phyloP scores from a whole-genome alignment of 2,888 invertebrate species.

The Prosopocoilus inquinatus region DNA sequence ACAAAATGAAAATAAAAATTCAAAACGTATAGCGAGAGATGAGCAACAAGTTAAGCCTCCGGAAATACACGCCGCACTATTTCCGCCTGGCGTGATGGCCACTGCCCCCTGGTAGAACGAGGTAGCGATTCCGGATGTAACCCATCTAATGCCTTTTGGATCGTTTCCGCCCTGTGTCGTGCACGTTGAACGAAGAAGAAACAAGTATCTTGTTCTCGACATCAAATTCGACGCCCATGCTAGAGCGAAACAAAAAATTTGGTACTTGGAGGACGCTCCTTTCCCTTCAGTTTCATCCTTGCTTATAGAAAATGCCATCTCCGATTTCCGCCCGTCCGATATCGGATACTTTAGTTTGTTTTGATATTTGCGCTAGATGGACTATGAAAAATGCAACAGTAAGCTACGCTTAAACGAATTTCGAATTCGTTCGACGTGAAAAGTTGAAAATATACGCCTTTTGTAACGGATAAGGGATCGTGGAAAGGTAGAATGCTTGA shows the following conservation, averaged over 20 bases:
- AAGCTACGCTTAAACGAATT: slow-evolving; percentile 10
- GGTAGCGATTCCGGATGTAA: slow-evolving; percentile 25
- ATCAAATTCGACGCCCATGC: not conserved
- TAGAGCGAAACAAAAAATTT: not conserved
- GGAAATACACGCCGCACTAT: slow-evolving; percentile 32
- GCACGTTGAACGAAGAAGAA: not conserved
- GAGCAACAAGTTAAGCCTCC: slow-evolving; percentile 32
- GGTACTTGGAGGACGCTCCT: not conserved
- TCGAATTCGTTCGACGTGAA: slow-evolving; percentile 6
- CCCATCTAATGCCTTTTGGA: slow-evolving; percentile 32
- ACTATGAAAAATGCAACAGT: slow-evolving; percentile 23
- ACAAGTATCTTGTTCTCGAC: no score
- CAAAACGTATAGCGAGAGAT: slow-evolving; percentile 14
- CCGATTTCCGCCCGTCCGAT: slow-evolving; percentile 9
- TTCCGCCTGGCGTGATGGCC: slow-evolving; percentile 32
- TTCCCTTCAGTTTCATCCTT: not conserved
- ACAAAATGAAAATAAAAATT: not conserved
- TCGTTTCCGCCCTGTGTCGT: slow-evolving; percentile 28
- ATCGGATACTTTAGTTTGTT: slow-evolving; percentile 10
- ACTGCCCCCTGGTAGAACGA: slow-evolving; percentile 11
- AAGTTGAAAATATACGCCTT: slow-evolving; percentile 1
- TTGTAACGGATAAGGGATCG: not conserved
- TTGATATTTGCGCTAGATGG: slow-evolving; percentile 26
- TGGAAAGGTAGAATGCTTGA: not conserved
- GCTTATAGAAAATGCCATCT: slow-evolving; percentile 5